Evolutionary conservation across 23 tunicate genomes (phyloP), one percentile per base, ranked within the genome.

Genomic region (Aplidium turbinatum): DNA sequence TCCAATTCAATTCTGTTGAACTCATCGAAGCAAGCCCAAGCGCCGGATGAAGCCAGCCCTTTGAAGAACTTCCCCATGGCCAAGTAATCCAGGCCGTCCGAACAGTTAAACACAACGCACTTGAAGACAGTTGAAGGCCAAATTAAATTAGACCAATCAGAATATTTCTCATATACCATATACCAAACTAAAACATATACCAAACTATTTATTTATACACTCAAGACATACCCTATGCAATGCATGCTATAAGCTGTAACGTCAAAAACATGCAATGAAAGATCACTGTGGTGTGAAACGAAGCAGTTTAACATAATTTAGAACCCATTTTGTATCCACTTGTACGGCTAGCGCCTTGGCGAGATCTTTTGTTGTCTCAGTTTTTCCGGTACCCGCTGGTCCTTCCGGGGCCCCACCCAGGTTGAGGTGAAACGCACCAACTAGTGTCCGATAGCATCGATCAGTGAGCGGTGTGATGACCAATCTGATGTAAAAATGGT

Each of bases 31-130:
- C 97, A 91, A 78, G 97, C 97, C 97, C 97, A 91, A 7, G 99
- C 99, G 9, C 98, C 98, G 47, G 88, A 76, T 3, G 95, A 87
- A 1, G 99, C 99, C 52, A 94, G 77, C 11, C 99, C 99, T 77
- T 94, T 94, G 78, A 94, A 94, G 78, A 94, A 94, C 58, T 94
- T 94, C 19, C 99, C 99, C 99, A 94, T 94, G 21, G 99, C 99
- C 29, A 94, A 73, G 68, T 87, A 94, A 64, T 94, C 99, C 46
- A 94, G 90, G 30, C 99, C 99, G 66, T 94, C 99, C 45, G 99
- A 94, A 58, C 99, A 94, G 68, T 94, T 94, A 75, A 94, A 94
- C 31, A 94, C 99, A 21, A 94, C 99, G 38, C 99, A 94, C 94
- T 94, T 38, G 19, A 38, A 19, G n/a, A n/a, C n/a, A n/a, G n/a